phyloP scores from a whole-genome alignment of 2,888 invertebrate genomes.

The Mythimna impura region DNA sequence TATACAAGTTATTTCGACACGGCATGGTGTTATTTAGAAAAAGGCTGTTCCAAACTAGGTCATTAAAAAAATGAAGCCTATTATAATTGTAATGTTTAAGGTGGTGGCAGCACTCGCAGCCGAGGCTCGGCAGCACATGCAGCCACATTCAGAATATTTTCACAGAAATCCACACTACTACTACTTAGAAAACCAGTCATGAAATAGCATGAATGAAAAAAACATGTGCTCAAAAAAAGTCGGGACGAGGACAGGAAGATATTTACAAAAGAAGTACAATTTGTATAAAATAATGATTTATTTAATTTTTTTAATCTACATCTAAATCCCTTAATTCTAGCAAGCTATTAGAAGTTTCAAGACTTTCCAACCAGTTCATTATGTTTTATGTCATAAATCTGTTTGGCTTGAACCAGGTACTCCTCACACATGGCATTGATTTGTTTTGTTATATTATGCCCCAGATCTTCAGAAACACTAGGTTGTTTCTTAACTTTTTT shows the following conservation, averaged over 20 bases:
- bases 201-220: neutral
- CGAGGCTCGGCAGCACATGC: no score
- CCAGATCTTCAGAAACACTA: conserved; percentile 93
- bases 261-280: neutral
- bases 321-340: neutral
- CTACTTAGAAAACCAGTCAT: no score
- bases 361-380: conserved; percentile 93
- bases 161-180: no score
- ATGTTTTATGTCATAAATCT: conserved; percentile 92
- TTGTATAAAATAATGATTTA: neutral
- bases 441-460: conserved; percentile 92
- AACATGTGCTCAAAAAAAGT: neutral
- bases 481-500: conserved; percentile 93
- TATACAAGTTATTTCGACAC: neutral
- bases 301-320: neutral
- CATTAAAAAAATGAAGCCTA: neutral
- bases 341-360: conserved; percentile 6
- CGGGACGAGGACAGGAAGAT: neutral
- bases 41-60: neutral
- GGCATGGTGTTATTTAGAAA: neutral
- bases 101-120: no score
- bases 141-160: no score
- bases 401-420: conserved; percentile 88
- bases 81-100: no score
- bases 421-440: conserved; percentile 92